phyloP scores from a whole-genome alignment of 2,797 vertebrate species.

The Rachycentron canadum region DNA sequence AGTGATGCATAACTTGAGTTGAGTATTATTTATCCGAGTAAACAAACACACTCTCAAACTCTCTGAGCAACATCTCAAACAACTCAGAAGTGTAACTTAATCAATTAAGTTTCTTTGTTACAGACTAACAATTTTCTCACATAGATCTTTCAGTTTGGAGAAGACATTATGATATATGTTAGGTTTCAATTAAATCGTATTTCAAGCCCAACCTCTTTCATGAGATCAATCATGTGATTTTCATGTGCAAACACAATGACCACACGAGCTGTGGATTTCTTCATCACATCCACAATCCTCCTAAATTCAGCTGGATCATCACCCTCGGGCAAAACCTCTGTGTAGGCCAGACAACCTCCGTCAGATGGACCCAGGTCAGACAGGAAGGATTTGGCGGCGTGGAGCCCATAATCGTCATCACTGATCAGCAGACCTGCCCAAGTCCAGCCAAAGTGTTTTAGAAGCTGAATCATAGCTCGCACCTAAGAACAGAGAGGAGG shows the following conservation, averaged over 20 bases:
- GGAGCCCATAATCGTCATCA: conserved; percentile 80
- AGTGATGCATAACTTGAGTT: too few species aligned
- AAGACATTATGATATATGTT: too few species aligned
- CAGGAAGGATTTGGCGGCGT: conserved; percentile 72
- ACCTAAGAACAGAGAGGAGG: conserved; percentile 30
- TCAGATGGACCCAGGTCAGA: conserved; percentile 55
- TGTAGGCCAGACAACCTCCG: conserved; percentile 75
- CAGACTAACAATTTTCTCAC: too few species aligned
- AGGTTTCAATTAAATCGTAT: neutral
- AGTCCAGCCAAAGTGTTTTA: conserved; percentile 72
- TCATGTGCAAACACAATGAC: conserved; percentile 44
- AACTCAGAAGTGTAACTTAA: too few species aligned
- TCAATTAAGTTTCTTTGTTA: too few species aligned
- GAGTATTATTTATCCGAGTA: too few species aligned
- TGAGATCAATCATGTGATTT: conserved; percentile 57
- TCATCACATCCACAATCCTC: conserved; percentile 1
- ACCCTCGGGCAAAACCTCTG: conserved; percentile 68
- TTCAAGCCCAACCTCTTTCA: conserved; percentile 12
- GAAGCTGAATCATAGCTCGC: conserved; percentile 75
- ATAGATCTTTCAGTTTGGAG: too few species aligned
- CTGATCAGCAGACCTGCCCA: conserved; percentile 80
- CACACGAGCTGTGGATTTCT: neutral
- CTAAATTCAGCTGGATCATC: conserved; percentile 49
- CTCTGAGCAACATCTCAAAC: too few species aligned
- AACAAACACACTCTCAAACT: too few species aligned